A percentile compares a stretch with the other conserved stretches of the same genome.
Conservation (phyloP, 1,140 invertebrate genomes). For the Drosophila fuyamai region DNA sequence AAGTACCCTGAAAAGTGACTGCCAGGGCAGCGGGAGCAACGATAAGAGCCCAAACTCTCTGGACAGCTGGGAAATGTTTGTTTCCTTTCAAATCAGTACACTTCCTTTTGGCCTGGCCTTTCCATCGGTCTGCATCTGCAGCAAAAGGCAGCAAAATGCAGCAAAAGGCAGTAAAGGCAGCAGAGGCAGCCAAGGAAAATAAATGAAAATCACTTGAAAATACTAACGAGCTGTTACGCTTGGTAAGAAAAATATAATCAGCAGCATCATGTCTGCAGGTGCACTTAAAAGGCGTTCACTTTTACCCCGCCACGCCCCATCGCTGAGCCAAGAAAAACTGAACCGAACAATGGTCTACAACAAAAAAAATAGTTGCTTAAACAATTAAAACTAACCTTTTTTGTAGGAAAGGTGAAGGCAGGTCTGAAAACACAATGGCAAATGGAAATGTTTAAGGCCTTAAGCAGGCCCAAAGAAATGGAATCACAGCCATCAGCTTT, state of each 20-base stretch:
- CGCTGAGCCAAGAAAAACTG: constrained; percentile 14
- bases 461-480: constrained; percentile 21
- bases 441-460: constrained; percentile 37
- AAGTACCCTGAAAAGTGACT: constrained; percentile 56
- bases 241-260: constrained; percentile 83
- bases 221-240: constrained; percentile 83
- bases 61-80: constrained; percentile 64
- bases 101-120: constrained; percentile 67
- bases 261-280: constrained; percentile 83
- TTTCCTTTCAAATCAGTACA: constrained; percentile 83
- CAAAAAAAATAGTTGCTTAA: constrained; percentile 38
- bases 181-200: constrained; percentile 49
- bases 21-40: constrained; percentile 43
- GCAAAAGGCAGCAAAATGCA: constrained; percentile 21
- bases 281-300: constrained; percentile 83
- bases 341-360: constrained; percentile 54
- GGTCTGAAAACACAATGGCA: constrained; percentile 33
- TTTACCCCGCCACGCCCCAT: constrained; percentile 48
- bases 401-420: constrained; percentile 45
- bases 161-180: neutral
- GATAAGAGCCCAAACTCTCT: constrained; percentile 34
- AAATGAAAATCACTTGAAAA: constrained; percentile 83
- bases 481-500: constrained; percentile 50
- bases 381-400: constrained; percentile 81
- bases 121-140: constrained; percentile 33